Evolutionary conservation across 2,113 vertebrate species (phyloP).

Genomic region (Erythrocercus mccallii): DNA sequence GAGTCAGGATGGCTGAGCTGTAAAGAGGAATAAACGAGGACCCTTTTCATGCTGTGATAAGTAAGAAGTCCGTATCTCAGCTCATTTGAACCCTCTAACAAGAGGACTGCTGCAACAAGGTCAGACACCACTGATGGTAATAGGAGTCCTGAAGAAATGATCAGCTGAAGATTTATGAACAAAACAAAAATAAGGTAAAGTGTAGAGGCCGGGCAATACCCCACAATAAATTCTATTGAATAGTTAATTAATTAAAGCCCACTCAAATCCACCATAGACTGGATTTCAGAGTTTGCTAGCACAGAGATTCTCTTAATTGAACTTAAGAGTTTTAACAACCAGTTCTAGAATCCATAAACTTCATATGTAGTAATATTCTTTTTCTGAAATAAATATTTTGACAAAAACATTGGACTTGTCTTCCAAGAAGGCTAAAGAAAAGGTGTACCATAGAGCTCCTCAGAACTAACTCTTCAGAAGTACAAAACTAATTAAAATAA

Average conservation of each 20-base stretch:
- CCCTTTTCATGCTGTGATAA: background rate
- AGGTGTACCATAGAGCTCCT: background rate
- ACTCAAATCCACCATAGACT: background rate
- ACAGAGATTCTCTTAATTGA: background rate
- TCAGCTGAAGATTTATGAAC: background rate
- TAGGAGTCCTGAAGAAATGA: background rate
- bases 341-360: background rate
- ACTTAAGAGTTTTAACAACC: background rate
- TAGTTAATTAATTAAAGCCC: background rate
- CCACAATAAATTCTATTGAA: background rate
- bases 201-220: rapidly evolving
- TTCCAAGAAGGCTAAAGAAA: background rate
- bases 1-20: background rate
- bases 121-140: background rate
- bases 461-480: background rate
- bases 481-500: background rate
- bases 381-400: background rate
- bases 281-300: background rate
- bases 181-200: background rate
- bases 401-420: background rate
- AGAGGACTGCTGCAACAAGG: background rate
- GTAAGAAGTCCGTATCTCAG: background rate
- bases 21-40: background rate
- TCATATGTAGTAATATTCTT: background rate
- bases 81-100: background rate